These are phyloP conservation scores for Drosophila nr. perissopoda DNA, from an alignment of 2,888 invertebrate species.

Conservation along the genomic window DNA sequence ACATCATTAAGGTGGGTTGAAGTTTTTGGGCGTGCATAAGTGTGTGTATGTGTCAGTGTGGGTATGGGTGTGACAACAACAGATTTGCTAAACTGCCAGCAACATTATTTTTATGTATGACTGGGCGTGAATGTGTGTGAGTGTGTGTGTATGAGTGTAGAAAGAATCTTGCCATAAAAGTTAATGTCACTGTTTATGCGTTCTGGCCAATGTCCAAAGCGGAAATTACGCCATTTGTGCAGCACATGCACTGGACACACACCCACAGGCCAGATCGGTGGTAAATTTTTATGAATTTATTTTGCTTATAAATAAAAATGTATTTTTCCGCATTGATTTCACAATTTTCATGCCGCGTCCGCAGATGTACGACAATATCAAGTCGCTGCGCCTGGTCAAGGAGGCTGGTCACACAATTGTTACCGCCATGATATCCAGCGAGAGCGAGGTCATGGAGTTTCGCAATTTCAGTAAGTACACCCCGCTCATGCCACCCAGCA, in stretches of 20 bases:
- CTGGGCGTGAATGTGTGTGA: conserved; percentile 34
- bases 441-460: conserved; percentile 95
- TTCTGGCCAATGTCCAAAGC: conserved; percentile 79
- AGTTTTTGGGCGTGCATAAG: conserved; percentile 20
- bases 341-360: conserved; percentile 65
- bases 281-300: conserved; percentile 80
- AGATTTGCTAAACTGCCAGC: conserved; percentile 79
- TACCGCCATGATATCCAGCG: conserved; percentile 94
- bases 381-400: conserved; percentile 89
- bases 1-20: conserved; percentile 92
- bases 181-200: conserved; percentile 82
- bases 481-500: neutral
- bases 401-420: conserved; percentile 89
- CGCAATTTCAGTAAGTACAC: conserved; percentile 85
- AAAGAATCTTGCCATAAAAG: conserved; percentile 74
- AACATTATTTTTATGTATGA: conserved; percentile 78
- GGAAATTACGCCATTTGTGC: conserved; percentile 78
- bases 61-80: conserved; percentile 70
- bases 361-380: conserved; percentile 96
- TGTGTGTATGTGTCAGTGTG: conserved; percentile 21
- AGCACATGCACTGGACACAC: conserved; percentile 66
- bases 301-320: conserved; percentile 77
- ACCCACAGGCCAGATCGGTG: conserved; percentile 26
- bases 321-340: conserved; percentile 70
- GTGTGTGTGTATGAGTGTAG: conserved; percentile 23